Evolutionary conservation across 2,113 vertebrate species (phyloP).

Genomic region (Muntiacus muntjak): DNA sequence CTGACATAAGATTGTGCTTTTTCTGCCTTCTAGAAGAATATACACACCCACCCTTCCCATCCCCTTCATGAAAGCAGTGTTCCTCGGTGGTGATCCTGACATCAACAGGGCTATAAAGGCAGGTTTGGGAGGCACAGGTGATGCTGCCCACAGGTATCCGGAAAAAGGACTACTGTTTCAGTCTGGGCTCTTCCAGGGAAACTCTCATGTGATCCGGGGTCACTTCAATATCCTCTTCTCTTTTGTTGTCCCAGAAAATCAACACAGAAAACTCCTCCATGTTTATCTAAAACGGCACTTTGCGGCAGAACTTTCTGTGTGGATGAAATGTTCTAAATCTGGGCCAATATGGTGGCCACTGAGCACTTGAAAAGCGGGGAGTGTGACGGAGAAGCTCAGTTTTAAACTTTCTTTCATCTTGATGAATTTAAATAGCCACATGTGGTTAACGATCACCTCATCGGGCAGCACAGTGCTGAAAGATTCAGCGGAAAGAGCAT

Average conservation of each 20-base stretch:
- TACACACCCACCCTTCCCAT: not conserved
- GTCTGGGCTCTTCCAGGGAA: not conserved
- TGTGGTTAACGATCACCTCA: too few species aligned
- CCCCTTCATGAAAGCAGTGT: not conserved
- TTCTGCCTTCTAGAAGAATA: not conserved
- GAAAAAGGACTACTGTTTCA: not conserved
- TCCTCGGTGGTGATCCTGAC: not conserved
- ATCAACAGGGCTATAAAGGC: not conserved
- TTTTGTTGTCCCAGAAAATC: not conserved
- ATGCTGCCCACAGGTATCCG: not conserved
- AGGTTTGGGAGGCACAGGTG: fast-evolving
- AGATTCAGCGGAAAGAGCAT: not conserved
- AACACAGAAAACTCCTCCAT: not conserved
- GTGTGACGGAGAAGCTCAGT: not conserved
- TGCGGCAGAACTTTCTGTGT: fast-evolving
- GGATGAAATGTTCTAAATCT: too few species aligned
- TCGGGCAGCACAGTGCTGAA: fast-evolving
- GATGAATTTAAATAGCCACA: not conserved
- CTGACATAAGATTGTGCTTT: constrained; percentile 10
- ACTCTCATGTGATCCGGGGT: not conserved
- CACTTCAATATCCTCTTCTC: not conserved
- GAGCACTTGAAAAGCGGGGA: not conserved
- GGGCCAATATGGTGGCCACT: fast-evolving
- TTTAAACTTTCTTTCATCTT: not conserved
- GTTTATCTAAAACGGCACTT: not conserved